Percentiles rank a stretch among this genome's conserved stretches.
These are phyloP conservation scores for Drosophila pseudoobscura DNA, from an alignment of 1,140 invertebrate species.

Conservation along the genomic window DNA sequence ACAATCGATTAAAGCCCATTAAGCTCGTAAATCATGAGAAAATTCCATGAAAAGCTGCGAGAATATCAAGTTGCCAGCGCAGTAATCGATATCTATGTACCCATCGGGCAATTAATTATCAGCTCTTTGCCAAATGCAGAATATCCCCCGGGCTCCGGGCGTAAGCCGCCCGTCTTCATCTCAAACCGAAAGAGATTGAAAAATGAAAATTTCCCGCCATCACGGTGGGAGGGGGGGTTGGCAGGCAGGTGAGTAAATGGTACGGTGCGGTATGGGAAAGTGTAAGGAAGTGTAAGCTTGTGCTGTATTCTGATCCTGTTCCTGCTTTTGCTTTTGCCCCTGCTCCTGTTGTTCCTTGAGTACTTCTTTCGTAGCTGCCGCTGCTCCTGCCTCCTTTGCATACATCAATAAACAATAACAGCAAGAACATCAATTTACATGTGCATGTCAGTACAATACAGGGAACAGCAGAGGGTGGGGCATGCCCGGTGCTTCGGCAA, in stretches of 20 bases:
- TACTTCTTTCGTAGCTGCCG: background rate
- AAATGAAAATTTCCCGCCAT: constrained; percentile 27
- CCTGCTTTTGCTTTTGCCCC: background rate
- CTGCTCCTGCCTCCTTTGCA: constrained; percentile 28
- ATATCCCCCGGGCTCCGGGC: background rate
- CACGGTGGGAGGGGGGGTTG: too few relatives aligned
- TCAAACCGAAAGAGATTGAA: constrained; percentile 19
- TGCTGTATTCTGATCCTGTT: constrained; percentile 15
- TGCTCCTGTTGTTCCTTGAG: constrained; percentile 8
- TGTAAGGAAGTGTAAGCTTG: background rate
- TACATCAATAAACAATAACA: constrained; percentile 52
- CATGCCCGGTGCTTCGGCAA: constrained; percentile 53
- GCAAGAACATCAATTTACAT: constrained; percentile 56
- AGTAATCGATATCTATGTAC: constrained; percentile 41
- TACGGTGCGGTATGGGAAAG: too few relatives aligned
- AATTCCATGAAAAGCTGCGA: constrained; percentile 7
- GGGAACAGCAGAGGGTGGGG: constrained; percentile 6
- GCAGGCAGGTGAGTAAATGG: constrained; percentile 11
- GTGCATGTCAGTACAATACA: constrained; percentile 35
- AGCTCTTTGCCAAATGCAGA: constrained; percentile 36
- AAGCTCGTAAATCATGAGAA: constrained; percentile 27
- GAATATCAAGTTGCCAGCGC: constrained; percentile 25
- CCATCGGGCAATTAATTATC: constrained; percentile 41
- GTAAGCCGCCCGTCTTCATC: background rate
- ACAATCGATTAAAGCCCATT: constrained; percentile 29